Evolutionary conservation across 2,113 vertebrate species (phyloP), one percentile per base, ranked within the genome.

Genomic region (Oncorhynchus gorbuscha): DNA sequence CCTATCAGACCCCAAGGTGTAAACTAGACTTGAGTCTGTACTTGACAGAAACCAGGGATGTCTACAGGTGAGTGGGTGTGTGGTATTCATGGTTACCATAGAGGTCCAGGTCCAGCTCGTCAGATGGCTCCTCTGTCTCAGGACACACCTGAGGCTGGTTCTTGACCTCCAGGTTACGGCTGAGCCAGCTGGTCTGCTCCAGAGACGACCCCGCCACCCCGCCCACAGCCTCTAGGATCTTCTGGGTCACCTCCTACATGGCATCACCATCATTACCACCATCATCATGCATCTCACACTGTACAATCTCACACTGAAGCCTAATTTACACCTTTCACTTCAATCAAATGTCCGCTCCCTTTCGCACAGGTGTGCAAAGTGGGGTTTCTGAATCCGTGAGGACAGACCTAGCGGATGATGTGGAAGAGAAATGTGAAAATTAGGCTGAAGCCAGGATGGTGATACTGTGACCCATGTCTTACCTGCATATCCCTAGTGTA

Each of bases 121-220:
- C 92, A 0, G 83, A 55, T 55, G 51, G 81, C 22, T 93, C 95
- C 0, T 95, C 94, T 3, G 94, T 94, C 26, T 97, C 96, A 2
- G 92, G 86, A 69, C 93, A 89, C 67, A 98, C 87, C 90, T 99
- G 98, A 11, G 98, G 95, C 87, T 96, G 97, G 74, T 95, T 96
- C 90, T 99, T 99, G 82, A 99, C 98, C 79, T 98, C 98, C 66
- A 99, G 93, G 81, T 95, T 99, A 71, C 98, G 94, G 87, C 97
- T 99, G 51, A 99, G 94, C 98, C 98, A 99, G 76, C 97, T 99
- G 77, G 98, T 99, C 87, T 99, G 98, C 68, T 99, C 98, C 81
- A 99, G 88, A 69, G 98, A 99, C 0, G 98, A 99, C 1, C 97
- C 98, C 7, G 96, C 97, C 30, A 98, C 91, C 16, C 92, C 95